Base-by-base conservation (phyloP, 2,888 invertebrate genomes). In the Euplexia lucipara region DNA sequence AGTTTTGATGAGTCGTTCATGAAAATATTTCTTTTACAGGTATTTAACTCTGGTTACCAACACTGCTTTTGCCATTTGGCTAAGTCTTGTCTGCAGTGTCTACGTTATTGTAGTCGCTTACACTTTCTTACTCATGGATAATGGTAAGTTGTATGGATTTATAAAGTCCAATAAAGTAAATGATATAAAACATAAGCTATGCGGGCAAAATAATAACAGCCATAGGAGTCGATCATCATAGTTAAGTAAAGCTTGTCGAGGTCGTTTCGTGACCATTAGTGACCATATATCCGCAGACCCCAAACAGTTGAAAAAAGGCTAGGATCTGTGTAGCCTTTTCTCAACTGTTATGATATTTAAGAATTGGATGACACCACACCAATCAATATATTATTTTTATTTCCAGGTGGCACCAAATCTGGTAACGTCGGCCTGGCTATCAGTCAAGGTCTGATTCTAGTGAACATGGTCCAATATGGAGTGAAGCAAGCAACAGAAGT, bases 381-480 rank as follows among this genome's bases (percentile, higher is more conserved):
- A 22, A 32, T 0, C 0, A 52, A 26, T 4, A 30, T 35, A 34
- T 53, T 68, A 2, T 44, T 1, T 8, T 44, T 12, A n/a, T 5
- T 5, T 26, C 5, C 58, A 96, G 96, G 93, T 32, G 84, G 88
- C 41, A 96, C 96, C 2, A 91, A 93, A 69, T 96, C 97, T 9
- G 97, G 97, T 0, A 96, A 97, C 83, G 97, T 97, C 0, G 97
- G 97, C 1, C 89, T 98, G 48, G 97, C 97, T 0, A 95, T 98
- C 71, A 97, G 97, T 16, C 97, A 97, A 79, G 96, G 97, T 64
- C 90, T 97, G 49, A 96, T 97, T 78, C 86, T 98, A 68, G 97
- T 97, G 52, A 98, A 97, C 68, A 97, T 98, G 97, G 96, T 98
- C 62, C 98, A 98, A 87, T 97, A 97, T 91, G 98, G 97, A n/a